A percentile compares a stretch with the other conserved stretches of the same genome.
Evolutionary conservation across 1,140 invertebrate genomes (phyloP).

Genomic region (Brachystomella parvula): DNA sequence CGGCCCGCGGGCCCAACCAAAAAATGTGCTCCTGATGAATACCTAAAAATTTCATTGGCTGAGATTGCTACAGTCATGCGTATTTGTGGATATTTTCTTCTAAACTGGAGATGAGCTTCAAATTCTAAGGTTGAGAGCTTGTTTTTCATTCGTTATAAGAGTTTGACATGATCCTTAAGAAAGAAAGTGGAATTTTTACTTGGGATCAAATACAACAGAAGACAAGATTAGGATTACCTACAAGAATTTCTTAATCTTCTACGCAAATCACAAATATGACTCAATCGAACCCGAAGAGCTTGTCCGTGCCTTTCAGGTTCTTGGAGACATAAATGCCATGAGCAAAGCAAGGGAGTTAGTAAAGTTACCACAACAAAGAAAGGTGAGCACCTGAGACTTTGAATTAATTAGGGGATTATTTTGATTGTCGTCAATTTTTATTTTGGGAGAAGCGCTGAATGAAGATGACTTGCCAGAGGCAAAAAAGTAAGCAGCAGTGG

Average conservation of each 20-base stretch:
- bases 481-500: no score
- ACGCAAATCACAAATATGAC: slow-evolving; percentile 56
- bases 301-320: slow-evolving; percentile 16
- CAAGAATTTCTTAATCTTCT: slow-evolving; percentile 61
- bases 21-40: slow-evolving; percentile 50
- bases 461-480: not conserved
- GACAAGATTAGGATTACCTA: slow-evolving; percentile 54
- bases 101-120: slow-evolving; percentile 54
- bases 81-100: slow-evolving; percentile 63
- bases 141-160: slow-evolving; percentile 39
- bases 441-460: not conserved
- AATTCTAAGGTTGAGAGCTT: not conserved
- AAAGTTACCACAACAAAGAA: not conserved
- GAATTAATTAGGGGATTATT: no score
- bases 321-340: slow-evolving; percentile 34
- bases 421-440: no score
- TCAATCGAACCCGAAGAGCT: slow-evolving; percentile 44
- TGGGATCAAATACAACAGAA: slow-evolving; percentile 46
- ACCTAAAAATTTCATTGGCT: slow-evolving; percentile 51
- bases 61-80: slow-evolving; percentile 63
- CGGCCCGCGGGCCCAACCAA: no score
- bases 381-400: no score
- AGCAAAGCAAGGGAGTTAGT: slow-evolving; percentile 28
- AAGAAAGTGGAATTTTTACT: slow-evolving; percentile 54
- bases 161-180: slow-evolving; percentile 58